Evolutionary conservation across 2,113 vertebrate genomes (phyloP).

Genomic region (Xiphias gladius): DNA sequence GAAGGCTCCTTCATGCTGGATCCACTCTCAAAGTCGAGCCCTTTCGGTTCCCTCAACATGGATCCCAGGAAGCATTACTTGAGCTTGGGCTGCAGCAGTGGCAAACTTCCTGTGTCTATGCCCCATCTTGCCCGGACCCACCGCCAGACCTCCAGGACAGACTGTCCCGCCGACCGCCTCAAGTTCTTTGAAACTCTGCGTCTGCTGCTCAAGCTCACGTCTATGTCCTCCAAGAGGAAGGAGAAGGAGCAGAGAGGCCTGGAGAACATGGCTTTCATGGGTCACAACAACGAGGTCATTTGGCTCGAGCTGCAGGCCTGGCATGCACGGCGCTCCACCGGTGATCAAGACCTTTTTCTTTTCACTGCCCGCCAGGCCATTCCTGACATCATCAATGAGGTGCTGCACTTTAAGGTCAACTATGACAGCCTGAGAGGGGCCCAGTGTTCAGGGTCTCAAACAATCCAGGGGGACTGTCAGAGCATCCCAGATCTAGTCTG

Average conservation of each 20-base stretch:
- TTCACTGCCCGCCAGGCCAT: slow-evolving; percentile 98
- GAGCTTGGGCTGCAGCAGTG: slow-evolving; percentile 94
- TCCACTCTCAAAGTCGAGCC: slow-evolving; percentile 89
- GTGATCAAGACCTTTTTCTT: slow-evolving; percentile 95
- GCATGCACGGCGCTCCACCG: slow-evolving; percentile 94
- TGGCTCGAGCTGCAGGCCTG: slow-evolving; percentile 99
- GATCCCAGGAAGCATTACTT: slow-evolving; percentile 98
- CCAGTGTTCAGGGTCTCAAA: slow-evolving; percentile 74
- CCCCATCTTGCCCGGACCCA: slow-evolving; percentile 91
- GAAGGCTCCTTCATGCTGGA: slow-evolving; percentile 96
- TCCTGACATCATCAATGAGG: slow-evolving; percentile 97
- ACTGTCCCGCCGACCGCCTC: slow-evolving; percentile 95
- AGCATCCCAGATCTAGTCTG: slow-evolving; percentile 44
- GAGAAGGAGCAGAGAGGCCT: slow-evolving; percentile 97
- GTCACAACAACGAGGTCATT: slow-evolving; percentile 96
- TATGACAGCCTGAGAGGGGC: slow-evolving; percentile 85
- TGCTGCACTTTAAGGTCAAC: slow-evolving; percentile 96
- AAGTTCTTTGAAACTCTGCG: slow-evolving; percentile 99
- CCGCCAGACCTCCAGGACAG: slow-evolving; percentile 96
- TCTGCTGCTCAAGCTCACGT: slow-evolving; percentile 97
- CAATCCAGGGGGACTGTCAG: slow-evolving; percentile 58
- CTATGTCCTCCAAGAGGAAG: slow-evolving; percentile 99
- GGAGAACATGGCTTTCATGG: slow-evolving; percentile 92
- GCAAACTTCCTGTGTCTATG: slow-evolving; percentile 93
- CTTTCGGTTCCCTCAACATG: slow-evolving; percentile 87